Base-by-base conservation (phyloP, 2,888 invertebrate species). In the Odontothrips loti region DNA sequence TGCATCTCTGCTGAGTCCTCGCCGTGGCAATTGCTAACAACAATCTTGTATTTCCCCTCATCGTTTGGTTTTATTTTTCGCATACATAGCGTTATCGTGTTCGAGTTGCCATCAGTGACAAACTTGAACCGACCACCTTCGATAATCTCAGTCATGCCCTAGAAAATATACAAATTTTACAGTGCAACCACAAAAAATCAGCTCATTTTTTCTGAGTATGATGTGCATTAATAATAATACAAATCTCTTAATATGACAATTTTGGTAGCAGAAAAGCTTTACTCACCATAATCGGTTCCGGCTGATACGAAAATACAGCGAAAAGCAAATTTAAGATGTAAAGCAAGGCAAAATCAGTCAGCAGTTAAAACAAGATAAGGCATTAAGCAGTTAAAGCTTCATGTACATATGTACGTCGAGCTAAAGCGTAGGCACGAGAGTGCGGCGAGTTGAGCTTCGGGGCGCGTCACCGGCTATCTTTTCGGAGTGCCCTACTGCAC, bases 61-160 rank as follows among this genome's bases (percentile, higher is more conserved):
- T 99, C 99, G 86, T 96, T 95, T 79, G 97, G 95, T 87, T 98
- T 97, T 84, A 96, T 93, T 90, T 99, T 99, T 85, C 96, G 93
- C 90, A 99, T 96, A 87, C 97, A 96, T 83, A 99, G 90, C 75
- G 97, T 96, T 85, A 98, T 95, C 82, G 94, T 93, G 86, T 96
- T 97, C 82, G 93, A 94, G 85, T 97, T 96, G 80, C 97, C 96
- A 88, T 99, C 98, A 68, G 98, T 98, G 85, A 96, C 90, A 87
- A 96, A 95, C 88, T 97, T 97, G 89, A 96, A 98, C 83, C 98
- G 93, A 84, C 98, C 99, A 84, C 97, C 96, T 88, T 97, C 97
- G 86, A 96, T 93, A 85, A 98, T 95, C 89, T 97, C 96, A 48
- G 94, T 93, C 85, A 96, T 94, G 84, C 96, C 96, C 90, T 89